phyloP scores from a whole-genome alignment of 2,113 vertebrate genomes.

The Alosa alosa region DNA sequence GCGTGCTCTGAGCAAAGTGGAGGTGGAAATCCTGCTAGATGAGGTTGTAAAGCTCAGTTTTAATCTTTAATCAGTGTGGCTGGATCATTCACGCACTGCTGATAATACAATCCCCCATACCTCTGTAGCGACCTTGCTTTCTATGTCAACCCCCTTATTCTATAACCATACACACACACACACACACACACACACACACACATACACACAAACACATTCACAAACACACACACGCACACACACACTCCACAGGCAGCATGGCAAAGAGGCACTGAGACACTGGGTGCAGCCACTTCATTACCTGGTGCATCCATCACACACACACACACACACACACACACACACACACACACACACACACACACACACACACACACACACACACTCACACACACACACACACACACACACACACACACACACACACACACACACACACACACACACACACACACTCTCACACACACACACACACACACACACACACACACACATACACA shows the following conservation, averaged over 20 bases:
- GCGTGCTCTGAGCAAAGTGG: constrained; percentile 11
- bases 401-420: too few relatives aligned
- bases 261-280: not conserved
- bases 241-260: not conserved
- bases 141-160: not conserved
- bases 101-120: constrained; percentile 44
- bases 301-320: not conserved
- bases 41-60: constrained; percentile 48
- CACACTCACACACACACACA: too few relatives aligned
- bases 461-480: too few relatives aligned
- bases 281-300: not conserved
- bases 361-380: constrained; percentile 14
- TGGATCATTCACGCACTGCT: constrained; percentile 54
- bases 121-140: constrained; percentile 10
- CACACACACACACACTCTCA: too few relatives aligned
- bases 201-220: too few relatives aligned
- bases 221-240: too few relatives aligned
- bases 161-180: not conserved
- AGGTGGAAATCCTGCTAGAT: constrained; percentile 47
- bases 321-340: too few relatives aligned
- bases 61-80: constrained; percentile 59
- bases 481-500: too few relatives aligned
- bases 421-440: too few relatives aligned
- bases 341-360: too few relatives aligned
- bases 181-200: not conserved